Percentiles rank a stretch among this genome's conserved stretches.
These are phyloP conservation scores for Nylanderia fulva DNA, from an alignment of 1,140 invertebrate genomes.

Conservation along the genomic window DNA sequence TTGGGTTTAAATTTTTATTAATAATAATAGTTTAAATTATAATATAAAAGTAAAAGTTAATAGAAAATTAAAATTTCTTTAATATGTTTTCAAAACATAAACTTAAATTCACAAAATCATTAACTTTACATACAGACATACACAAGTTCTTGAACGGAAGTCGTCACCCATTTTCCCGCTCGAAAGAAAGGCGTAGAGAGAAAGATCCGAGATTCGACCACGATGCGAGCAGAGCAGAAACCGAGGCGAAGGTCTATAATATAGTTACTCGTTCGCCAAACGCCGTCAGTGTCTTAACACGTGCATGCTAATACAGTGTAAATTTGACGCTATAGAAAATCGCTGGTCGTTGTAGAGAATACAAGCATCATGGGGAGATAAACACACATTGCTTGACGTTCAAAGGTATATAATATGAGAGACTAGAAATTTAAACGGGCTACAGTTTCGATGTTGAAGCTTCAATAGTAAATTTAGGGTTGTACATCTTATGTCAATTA, in stretches of 20 bases:
- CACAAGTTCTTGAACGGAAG: no score
- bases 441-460: background rate
- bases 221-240: background rate
- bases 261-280: slow-evolving; percentile 27
- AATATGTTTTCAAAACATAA: no score
- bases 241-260: slow-evolving; percentile 34
- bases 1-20: no score
- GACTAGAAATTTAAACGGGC: background rate
- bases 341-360: slow-evolving; percentile 40
- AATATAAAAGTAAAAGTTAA: no score
- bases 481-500: background rate
- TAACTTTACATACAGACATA: no score
- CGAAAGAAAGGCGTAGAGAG: slow-evolving; percentile 8
- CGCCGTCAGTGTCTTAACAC: slow-evolving; percentile 62
- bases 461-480: no score
- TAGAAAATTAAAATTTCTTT: no score
- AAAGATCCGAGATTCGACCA: slow-evolving; percentile 17
- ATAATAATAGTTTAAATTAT: no score
- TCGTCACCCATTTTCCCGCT: background rate
- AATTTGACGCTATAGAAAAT: slow-evolving; percentile 64
- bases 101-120: no score
- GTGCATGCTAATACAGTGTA: slow-evolving; percentile 57
- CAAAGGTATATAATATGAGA: background rate
- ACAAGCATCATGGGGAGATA: slow-evolving; percentile 13
- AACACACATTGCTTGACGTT: slow-evolving; percentile 37